A percentile compares a stretch with the other conserved stretches of the same genome.
These are phyloP conservation scores for Invenusta paracnida DNA, from an alignment of 2,888 invertebrate species.

Conservation along the genomic window DNA sequence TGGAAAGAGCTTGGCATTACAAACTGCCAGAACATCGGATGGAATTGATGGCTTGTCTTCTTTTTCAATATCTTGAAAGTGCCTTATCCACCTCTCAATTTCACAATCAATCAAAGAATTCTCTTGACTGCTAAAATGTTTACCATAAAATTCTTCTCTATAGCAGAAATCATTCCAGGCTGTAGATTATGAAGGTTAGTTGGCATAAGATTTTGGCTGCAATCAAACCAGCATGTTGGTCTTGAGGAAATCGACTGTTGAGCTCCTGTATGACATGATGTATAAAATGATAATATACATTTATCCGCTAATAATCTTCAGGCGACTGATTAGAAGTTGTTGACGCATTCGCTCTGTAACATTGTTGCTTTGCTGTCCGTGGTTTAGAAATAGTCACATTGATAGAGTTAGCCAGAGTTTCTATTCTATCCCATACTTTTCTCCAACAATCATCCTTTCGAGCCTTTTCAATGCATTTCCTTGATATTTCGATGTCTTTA, in stretches of 20 bases:
- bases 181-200: background rate
- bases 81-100: slow-evolving; percentile 29
- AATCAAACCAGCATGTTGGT: slow-evolving; percentile 10
- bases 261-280: background rate
- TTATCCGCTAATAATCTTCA: background rate
- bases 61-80: slow-evolving; percentile 19
- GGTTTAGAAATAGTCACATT: background rate
- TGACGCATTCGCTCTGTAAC: background rate
- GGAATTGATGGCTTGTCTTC: slow-evolving; percentile 29
- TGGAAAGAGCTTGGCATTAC: slow-evolving; percentile 26
- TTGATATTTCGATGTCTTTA: background rate
- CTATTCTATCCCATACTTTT: background rate
- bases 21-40: slow-evolving; percentile 27
- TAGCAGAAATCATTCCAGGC: slow-evolving; percentile 26
- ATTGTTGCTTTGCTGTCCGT: background rate
- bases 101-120: slow-evolving; percentile 29
- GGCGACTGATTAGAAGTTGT: slow-evolving; percentile 11
- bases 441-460: background rate
- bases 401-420: background rate
- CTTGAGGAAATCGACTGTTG: background rate
- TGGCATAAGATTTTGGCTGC: slow-evolving; percentile 23
- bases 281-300: background rate
- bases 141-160: slow-evolving; percentile 18
- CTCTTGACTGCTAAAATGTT: slow-evolving; percentile 25
- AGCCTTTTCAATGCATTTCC: background rate